These are phyloP conservation scores for Gasteruption jaculator DNA, from an alignment of 2,888 invertebrate species.

Conservation along the genomic window DNA sequence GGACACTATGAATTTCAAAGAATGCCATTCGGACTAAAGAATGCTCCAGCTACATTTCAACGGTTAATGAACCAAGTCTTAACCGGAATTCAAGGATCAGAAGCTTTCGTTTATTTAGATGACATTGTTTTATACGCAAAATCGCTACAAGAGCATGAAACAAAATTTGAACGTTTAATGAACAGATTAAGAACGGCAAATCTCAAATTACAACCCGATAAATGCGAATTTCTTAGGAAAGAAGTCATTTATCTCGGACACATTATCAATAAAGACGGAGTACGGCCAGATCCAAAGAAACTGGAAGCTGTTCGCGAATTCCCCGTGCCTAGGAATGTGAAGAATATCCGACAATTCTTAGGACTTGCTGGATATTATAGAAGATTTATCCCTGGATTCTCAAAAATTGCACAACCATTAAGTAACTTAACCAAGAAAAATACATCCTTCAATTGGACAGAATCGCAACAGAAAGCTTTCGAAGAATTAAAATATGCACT, in stretches of 20 bases:
- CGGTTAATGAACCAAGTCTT: constrained; percentile 35
- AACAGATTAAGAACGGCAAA: constrained; percentile 11
- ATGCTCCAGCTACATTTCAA: constrained; percentile 38
- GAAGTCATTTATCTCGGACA: constrained; percentile 19
- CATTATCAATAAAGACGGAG: constrained; percentile 17
- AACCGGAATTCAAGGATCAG: constrained; percentile 15
- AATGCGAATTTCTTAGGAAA: constrained; percentile 17
- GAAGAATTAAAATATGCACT: constrained; percentile 19
- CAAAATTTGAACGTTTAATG: constrained; percentile 13
- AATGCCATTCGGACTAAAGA: constrained; percentile 37
- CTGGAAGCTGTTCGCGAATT: constrained; percentile 16
- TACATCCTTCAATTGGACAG: constrained; percentile 16
- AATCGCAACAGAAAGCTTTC: constrained; percentile 13
- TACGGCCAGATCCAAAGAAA: constrained; percentile 17
- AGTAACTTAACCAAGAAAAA: constrained; percentile 15
- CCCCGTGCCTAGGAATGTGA: constrained; percentile 14
- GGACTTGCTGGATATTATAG: constrained; percentile 19
- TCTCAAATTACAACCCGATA: constrained; percentile 14
- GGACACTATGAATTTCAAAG: constrained; percentile 28
- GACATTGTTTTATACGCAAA: constrained; percentile 7
- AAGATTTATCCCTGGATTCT: constrained; percentile 17
- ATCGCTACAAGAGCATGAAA: constrained; percentile 1
- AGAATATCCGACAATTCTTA: constrained; percentile 16
- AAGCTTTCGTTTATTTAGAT: constrained; percentile 10
- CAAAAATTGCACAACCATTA: constrained; percentile 16